Conservation (phyloP, 2,797 vertebrate genomes). For the Hephaestus fuliginosus region DNA sequence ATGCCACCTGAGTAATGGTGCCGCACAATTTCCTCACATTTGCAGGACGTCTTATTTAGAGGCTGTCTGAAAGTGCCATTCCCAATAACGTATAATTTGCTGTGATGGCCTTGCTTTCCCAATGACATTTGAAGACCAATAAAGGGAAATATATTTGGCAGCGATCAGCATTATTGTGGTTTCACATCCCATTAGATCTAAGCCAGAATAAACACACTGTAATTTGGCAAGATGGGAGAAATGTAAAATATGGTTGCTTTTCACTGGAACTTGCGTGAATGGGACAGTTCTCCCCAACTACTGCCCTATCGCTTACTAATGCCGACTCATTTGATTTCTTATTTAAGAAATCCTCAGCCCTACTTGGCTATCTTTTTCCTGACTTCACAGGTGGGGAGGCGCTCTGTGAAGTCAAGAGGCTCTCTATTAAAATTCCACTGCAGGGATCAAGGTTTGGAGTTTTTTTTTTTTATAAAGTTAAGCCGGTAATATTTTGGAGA, state of each 20-base stretch:
- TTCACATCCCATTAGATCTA: slow-evolving; percentile 55
- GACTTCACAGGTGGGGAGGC: slow-evolving; percentile 46
- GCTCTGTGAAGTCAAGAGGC: slow-evolving; percentile 54
- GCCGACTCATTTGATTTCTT: slow-evolving; percentile 42
- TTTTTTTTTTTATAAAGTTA: slow-evolving; percentile 51
- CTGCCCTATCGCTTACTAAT: slow-evolving; percentile 5
- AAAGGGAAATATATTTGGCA: slow-evolving; percentile 48
- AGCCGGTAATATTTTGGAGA: slow-evolving; percentile 73
- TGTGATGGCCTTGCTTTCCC: slow-evolving; percentile 28
- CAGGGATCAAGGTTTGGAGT: slow-evolving; percentile 45
- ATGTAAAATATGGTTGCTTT: slow-evolving; percentile 25
- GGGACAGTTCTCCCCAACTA: slow-evolving; percentile 7
- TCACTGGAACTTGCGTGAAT: slow-evolving; percentile 19
- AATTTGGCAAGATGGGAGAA: slow-evolving; percentile 47
- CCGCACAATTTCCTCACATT: slow-evolving; percentile 16
- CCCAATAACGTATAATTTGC: slow-evolving; percentile 45
- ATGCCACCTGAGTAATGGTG: neutral
- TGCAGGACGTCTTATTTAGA: slow-evolving; percentile 15
- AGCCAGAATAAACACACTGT: slow-evolving; percentile 52
- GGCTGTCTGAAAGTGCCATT: slow-evolving; percentile 25
- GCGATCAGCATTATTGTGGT: slow-evolving; percentile 37
- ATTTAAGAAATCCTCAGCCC: slow-evolving; percentile 44
- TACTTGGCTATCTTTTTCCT: slow-evolving; percentile 31
- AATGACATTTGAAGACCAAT: slow-evolving; percentile 71
- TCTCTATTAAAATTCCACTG: slow-evolving; percentile 62